These are phyloP conservation scores for Nasonia vitripennis DNA, from an alignment of 1,140 invertebrate species.

Conservation along the genomic window DNA sequence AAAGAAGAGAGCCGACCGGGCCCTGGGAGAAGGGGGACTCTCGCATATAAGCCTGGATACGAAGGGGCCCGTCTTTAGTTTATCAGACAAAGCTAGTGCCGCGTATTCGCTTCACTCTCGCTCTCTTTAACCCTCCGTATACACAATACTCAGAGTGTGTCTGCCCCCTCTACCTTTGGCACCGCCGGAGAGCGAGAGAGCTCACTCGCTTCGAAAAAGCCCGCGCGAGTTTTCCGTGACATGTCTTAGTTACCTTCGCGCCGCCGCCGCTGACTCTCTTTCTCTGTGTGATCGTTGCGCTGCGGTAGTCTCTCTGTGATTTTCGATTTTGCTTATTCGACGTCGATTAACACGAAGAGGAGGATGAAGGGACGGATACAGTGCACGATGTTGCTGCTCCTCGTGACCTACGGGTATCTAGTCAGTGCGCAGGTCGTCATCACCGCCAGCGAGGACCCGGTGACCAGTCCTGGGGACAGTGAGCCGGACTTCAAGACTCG, in stretches of 20 bases:
- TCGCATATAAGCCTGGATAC: slow-evolving; percentile 74
- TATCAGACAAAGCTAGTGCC: slow-evolving; percentile 53
- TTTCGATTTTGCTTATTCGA: background rate
- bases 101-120: slow-evolving; percentile 1
- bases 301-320: background rate
- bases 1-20: slow-evolving; percentile 50
- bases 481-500: slow-evolving; percentile 70
- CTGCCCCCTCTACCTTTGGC: background rate
- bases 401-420: background rate
- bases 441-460: slow-evolving; percentile 36
- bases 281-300: background rate
- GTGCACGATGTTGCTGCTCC: slow-evolving; percentile 10
- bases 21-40: slow-evolving; percentile 65
- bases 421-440: slow-evolving; percentile 56
- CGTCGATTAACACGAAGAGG: background rate
- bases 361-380: background rate
- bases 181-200: background rate
- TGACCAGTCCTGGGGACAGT: slow-evolving; percentile 48
- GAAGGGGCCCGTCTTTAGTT: slow-evolving; percentile 68
- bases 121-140: background rate
- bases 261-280: no score
- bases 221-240: slow-evolving; percentile 31
- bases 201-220: slow-evolving; percentile 34
- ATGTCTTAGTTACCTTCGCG: slow-evolving; percentile 41
- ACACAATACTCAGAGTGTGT: background rate